Percentiles rank a stretch among this genome's conserved stretches.
These are phyloP conservation scores for Clarias magur DNA, from an alignment of 2,113 vertebrate species.

Conservation along the genomic window DNA sequence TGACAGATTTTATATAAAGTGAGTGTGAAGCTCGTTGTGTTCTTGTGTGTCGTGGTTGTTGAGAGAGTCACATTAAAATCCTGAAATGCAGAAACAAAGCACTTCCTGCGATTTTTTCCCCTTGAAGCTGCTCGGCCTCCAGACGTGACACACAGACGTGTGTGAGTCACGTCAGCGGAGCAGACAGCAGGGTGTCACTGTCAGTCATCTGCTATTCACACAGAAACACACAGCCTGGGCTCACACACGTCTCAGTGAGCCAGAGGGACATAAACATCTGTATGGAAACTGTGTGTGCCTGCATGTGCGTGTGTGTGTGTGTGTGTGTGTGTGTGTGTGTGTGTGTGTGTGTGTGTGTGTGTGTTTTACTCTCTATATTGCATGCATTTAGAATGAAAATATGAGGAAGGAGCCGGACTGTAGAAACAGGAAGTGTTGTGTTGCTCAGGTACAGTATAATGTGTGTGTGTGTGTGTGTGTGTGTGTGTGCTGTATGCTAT, in stretches of 20 bases:
- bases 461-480: not conserved
- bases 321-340: not conserved
- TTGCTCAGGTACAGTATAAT: not conserved
- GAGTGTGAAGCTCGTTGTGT: not conserved
- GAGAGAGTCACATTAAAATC: not conserved
- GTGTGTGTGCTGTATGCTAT: not conserved
- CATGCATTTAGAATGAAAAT: not conserved
- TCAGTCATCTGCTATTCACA: constrained; percentile 30
- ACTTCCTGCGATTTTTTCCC: not conserved
- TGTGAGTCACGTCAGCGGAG: constrained; percentile 3
- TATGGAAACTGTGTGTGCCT: not conserved
- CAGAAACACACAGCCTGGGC: constrained; percentile 37
- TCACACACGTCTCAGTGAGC: constrained; percentile 44
- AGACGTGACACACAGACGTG: constrained; percentile 11
- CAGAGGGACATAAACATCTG: constrained; percentile 1
- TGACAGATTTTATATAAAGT: not conserved
- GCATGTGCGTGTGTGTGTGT: not conserved
- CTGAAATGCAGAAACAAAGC: not conserved
- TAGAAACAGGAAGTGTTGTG: not conserved
- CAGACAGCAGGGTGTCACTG: constrained; percentile 5
- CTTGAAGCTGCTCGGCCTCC: not conserved
- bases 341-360: not conserved
- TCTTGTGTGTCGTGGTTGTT: not conserved
- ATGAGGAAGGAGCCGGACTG: not conserved
- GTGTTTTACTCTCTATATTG: constrained; percentile 3